These are phyloP conservation scores for Petrocephalus sullivani DNA, from an alignment of 2,797 vertebrate genomes.

Conservation along the genomic window DNA sequence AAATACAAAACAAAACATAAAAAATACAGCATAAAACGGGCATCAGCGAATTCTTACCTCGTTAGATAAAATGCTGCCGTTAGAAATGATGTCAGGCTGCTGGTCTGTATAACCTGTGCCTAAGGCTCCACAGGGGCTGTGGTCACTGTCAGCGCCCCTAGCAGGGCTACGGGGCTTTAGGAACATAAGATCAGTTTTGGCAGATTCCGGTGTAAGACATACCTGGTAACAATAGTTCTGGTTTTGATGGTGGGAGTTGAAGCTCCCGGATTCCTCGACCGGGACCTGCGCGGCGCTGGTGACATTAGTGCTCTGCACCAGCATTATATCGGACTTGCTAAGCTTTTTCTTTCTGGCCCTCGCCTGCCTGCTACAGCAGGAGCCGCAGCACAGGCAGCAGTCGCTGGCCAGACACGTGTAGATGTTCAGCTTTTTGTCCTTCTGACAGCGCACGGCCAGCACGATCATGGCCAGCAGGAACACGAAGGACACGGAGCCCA, in stretches of 20 bases:
- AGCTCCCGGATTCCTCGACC: conserved; percentile 81
- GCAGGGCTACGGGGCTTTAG: conserved; percentile 91
- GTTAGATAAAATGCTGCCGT: conserved; percentile 88
- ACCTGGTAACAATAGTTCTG: conserved; percentile 99
- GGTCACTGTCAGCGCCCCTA: conserved; percentile 82
- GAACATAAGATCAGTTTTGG: conserved; percentile 98
- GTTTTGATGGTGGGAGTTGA: conserved; percentile 83
- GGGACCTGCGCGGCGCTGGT: conserved; percentile 70
- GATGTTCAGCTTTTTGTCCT: conserved; percentile 92
- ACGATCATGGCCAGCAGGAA: conserved; percentile 98
- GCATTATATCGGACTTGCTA: conserved; percentile 97
- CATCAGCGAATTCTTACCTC: conserved; percentile 73
- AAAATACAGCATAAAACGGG: not conserved
- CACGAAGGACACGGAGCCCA: conserved; percentile 90
- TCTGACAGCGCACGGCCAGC: conserved; percentile 89
- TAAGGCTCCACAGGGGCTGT: conserved; percentile 87
- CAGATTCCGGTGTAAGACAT: conserved; percentile 94
- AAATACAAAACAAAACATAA: conserved; percentile 6
- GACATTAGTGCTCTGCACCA: conserved; percentile 84
- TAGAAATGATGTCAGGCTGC: conserved; percentile 97
- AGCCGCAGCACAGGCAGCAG: conserved; percentile 79
- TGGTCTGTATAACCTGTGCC: conserved; percentile 87
- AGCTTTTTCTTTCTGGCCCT: conserved; percentile 91
- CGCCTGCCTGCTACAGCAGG: conserved; percentile 80
- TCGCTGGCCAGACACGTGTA: conserved; percentile 86